These are phyloP conservation scores for Emydocephalus ijimae DNA, from an alignment of 2,113 vertebrate genomes.

Conservation along the genomic window DNA sequence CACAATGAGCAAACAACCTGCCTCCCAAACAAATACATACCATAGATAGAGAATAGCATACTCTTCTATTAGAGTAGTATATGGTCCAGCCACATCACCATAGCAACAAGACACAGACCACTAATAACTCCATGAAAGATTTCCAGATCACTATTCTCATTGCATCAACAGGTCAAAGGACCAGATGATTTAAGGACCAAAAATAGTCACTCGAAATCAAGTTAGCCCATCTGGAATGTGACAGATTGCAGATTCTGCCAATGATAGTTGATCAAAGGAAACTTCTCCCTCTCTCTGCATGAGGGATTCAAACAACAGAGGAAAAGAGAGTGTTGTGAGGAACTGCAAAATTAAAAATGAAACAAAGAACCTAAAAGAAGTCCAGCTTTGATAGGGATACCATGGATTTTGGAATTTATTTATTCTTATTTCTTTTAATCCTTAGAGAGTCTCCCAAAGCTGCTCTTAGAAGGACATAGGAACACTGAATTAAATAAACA, in stretches of 20 bases:
- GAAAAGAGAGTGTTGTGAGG: neutral
- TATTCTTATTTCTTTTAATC: neutral
- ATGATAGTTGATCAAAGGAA: neutral
- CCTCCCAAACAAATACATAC: neutral
- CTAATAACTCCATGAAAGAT: constrained; percentile 4
- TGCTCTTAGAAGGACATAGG: neutral
- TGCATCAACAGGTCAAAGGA: constrained; percentile 2
- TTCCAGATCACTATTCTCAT: neutral
- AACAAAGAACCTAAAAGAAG: neutral
- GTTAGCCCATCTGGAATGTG: neutral
- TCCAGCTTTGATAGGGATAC: neutral
- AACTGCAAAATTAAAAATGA: neutral
- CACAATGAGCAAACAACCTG: neutral
- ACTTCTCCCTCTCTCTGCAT: neutral
- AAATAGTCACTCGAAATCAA: neutral
- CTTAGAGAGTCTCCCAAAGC: neutral
- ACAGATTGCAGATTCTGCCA: neutral
- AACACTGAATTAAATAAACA: neutral
- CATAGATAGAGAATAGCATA: neutral
- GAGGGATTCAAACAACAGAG: neutral
- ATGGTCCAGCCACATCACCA: neutral
- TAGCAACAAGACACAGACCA: neutral
- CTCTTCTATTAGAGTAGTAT: neutral
- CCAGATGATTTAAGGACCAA: neutral
- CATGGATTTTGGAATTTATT: neutral